A percentile compares a stretch with the other conserved stretches of the same genome.
phyloP scores from a whole-genome alignment of 2,888 invertebrate species.

The Omphaloscelis lunosa region DNA sequence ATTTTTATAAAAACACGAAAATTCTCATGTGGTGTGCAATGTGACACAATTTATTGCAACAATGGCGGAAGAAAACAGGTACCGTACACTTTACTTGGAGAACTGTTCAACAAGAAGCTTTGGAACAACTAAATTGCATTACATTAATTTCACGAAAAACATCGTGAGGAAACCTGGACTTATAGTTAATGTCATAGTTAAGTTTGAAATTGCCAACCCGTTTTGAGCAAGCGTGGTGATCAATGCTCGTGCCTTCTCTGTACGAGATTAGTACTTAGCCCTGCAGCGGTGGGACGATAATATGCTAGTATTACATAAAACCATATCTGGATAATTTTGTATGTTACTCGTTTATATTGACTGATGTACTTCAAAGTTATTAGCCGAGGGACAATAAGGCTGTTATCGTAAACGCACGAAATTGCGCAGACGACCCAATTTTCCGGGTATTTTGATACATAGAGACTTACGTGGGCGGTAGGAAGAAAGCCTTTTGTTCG shows the following conservation, averaged over 20 bases:
- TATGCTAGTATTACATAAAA: too few relatives aligned
- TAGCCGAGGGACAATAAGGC: background rate
- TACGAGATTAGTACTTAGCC: too few relatives aligned
- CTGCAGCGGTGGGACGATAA: background rate
- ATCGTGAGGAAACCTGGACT: background rate
- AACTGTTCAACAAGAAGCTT: background rate
- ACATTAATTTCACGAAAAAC: background rate
- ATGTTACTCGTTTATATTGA: slow-evolving; percentile 10
- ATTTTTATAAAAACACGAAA: background rate
- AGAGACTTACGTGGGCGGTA: background rate
- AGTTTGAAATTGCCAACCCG: background rate
- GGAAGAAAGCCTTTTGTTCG: background rate
- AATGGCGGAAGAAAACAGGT: background rate
- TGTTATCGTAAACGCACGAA: slow-evolving; percentile 23
- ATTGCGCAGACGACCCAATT: slow-evolving; percentile 46
- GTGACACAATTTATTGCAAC: background rate
- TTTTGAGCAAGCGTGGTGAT: background rate
- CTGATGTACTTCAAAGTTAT: slow-evolving; percentile 44
- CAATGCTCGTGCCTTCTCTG: background rate
- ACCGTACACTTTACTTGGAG: background rate
- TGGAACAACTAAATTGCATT: background rate
- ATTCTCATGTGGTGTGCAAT: background rate
- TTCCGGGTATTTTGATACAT: slow-evolving; percentile 39
- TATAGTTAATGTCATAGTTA: too few relatives aligned
- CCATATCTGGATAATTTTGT: background rate